Evolutionary conservation across 2,797 vertebrate species (phyloP).

Genomic region (Echeneis naucrates): DNA sequence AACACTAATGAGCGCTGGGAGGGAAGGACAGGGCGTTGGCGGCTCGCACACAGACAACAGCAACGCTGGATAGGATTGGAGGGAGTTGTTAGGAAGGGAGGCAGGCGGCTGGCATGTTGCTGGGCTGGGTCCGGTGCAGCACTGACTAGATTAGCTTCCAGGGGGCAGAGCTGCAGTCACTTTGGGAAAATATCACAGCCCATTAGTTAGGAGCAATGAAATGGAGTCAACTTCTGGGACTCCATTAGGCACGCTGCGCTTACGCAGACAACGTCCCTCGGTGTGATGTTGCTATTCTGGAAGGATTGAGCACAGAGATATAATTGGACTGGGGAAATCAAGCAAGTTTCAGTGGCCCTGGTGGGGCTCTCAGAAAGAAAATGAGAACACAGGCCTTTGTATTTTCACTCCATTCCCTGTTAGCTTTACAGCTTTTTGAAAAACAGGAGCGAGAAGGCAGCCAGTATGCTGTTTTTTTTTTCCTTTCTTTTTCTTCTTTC

Average conservation of each 20-base stretch:
- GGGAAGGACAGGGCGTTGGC: constrained; percentile 59
- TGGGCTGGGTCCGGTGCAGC: constrained; percentile 70
- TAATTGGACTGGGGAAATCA: constrained; percentile 99
- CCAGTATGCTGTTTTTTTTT: constrained; percentile 48
- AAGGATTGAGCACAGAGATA: constrained; percentile 90
- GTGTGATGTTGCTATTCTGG: constrained; percentile 88
- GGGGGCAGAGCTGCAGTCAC: constrained; percentile 86
- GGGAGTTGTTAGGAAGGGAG: constrained; percentile 50
- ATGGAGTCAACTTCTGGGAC: constrained; percentile 95
- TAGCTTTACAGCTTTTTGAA: constrained; percentile 80
- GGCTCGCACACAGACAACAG: constrained; percentile 64
- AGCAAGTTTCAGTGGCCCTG: constrained; percentile 91
- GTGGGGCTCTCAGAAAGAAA: constrained; percentile 86
- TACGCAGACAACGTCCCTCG: constrained; percentile 91
- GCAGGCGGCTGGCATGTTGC: constrained; percentile 69
- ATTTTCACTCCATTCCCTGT: constrained; percentile 75
- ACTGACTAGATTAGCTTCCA: constrained; percentile 86
- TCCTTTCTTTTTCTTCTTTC: constrained; percentile 52
- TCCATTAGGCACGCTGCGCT: constrained; percentile 92
- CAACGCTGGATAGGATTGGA: constrained; percentile 63
- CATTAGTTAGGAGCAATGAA: constrained; percentile 95
- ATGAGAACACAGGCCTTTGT: constrained; percentile 83
- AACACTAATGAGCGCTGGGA: constrained; percentile 81
- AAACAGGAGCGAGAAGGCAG: constrained; percentile 69
- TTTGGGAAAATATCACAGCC: constrained; percentile 94